Conservation (phyloP, 2,113 vertebrate species). For the Orthochromis indermauri region DNA sequence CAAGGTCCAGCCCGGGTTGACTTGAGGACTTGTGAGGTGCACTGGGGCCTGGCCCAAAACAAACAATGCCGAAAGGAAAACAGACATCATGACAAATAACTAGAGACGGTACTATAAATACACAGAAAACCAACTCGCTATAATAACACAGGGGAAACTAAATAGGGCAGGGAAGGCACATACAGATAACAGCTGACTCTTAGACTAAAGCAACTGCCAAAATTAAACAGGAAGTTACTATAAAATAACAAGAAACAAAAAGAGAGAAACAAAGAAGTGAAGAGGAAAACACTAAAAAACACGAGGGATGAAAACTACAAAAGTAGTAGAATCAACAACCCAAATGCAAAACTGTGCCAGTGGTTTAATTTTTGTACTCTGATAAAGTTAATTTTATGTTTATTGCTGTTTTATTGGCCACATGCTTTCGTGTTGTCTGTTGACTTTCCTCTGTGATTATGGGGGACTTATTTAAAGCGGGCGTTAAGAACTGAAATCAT, state of each 20-base stretch:
- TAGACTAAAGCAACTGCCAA: not conserved
- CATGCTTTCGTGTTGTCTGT: not conserved
- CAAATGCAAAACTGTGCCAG: accelerated
- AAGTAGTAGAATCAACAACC: not conserved
- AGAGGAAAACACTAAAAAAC: not conserved
- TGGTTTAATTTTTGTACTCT: not conserved
- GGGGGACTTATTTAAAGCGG: accelerated
- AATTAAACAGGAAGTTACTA: not conserved
- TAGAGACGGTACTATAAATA: not conserved
- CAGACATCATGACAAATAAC: not conserved
- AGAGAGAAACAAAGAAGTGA: not conserved
- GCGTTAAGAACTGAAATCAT: not conserved
- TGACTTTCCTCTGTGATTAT: not conserved
- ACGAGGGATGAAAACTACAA: not conserved
- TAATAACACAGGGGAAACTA: not conserved
- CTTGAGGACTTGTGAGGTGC: not conserved
- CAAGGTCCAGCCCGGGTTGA: not conserved
- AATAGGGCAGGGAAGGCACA: not conserved
- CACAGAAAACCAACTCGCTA: not conserved
- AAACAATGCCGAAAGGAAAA: not conserved
- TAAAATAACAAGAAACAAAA: not conserved
- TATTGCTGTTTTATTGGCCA: not conserved
- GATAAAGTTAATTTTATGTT: not conserved
- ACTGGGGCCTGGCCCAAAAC: not conserved
- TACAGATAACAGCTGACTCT: not conserved